phyloP scores from a whole-genome alignment of 2,797 vertebrate species.

The Cercopithecus mitis region DNA sequence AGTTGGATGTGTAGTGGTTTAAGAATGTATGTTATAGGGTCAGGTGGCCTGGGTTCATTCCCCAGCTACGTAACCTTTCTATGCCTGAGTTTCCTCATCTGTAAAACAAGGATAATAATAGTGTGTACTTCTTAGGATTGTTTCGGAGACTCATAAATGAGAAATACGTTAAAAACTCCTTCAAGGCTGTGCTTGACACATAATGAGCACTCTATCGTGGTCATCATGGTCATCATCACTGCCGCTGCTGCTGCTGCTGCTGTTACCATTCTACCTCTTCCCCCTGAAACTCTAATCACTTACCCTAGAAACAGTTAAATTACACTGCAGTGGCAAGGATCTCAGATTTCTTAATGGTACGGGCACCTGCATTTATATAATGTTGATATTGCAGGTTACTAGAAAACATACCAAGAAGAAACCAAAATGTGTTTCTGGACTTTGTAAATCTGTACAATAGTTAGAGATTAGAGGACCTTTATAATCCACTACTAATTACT shows the following conservation, averaged over 20 bases:
- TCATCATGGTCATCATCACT: not conserved
- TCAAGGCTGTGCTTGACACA: not conserved
- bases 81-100: not conserved
- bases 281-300: not conserved
- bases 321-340: not conserved
- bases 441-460: not conserved
- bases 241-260: not conserved
- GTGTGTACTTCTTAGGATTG: not conserved
- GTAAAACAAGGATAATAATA: not conserved
- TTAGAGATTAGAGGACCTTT: constrained; percentile 2
- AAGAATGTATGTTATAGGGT: not conserved
- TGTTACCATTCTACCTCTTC: no score
- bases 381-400: not conserved
- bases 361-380: not conserved
- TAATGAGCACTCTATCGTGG: not conserved
- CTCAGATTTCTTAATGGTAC: not conserved
- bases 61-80: not conserved
- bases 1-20: not conserved
- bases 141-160: not conserved
- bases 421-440: not conserved
- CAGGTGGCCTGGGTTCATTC: not conserved
- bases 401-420: not conserved
- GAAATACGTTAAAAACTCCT: not conserved
- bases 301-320: not conserved
- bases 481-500: not conserved